Conservation (phyloP, 2,888 invertebrate genomes). For the Laspeyria flexula region DNA sequence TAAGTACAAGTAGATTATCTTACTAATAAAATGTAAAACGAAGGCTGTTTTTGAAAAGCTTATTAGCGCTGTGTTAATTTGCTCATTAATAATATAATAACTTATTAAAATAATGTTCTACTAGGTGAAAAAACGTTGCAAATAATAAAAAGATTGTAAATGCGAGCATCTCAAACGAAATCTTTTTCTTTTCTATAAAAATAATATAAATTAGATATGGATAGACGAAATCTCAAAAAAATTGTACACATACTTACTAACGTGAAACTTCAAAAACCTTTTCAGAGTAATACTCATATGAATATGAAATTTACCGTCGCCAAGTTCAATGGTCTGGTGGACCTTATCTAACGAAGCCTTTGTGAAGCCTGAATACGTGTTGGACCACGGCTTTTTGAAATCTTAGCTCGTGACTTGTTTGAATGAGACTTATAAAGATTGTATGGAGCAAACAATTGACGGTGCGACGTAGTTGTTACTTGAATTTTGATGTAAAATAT, state of each 20-base stretch:
- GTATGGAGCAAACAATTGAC: not conserved
- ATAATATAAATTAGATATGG: no score
- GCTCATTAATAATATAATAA: no score
- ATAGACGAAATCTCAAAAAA: not conserved
- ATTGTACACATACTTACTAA: not conserved
- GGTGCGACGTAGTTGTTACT: not conserved
- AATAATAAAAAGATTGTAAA: no score
- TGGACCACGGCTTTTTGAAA: slow-evolving; percentile 5
- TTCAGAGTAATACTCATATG: slow-evolving; percentile 15
- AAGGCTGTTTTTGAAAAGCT: no score
- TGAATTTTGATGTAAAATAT: not conserved
- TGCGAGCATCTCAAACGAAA: no score
- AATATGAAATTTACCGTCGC: slow-evolving; percentile 32
- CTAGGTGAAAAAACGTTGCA: no score
- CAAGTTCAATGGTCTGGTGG: slow-evolving; percentile 22
- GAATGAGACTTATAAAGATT: slow-evolving; percentile 14
- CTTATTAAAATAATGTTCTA: no score
- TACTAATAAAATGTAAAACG: no score
- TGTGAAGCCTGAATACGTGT: slow-evolving; percentile 26
- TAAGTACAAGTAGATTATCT: no score
- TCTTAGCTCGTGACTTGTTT: slow-evolving; percentile 11
- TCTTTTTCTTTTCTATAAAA: no score
- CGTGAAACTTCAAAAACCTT: not conserved
- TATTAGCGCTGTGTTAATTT: no score
- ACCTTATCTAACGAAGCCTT: slow-evolving; percentile 43